Percentiles rank a stretch among this genome's conserved stretches.
phyloP scores from a whole-genome alignment of 2,797 vertebrate species.

The Xerus rutilus region DNA sequence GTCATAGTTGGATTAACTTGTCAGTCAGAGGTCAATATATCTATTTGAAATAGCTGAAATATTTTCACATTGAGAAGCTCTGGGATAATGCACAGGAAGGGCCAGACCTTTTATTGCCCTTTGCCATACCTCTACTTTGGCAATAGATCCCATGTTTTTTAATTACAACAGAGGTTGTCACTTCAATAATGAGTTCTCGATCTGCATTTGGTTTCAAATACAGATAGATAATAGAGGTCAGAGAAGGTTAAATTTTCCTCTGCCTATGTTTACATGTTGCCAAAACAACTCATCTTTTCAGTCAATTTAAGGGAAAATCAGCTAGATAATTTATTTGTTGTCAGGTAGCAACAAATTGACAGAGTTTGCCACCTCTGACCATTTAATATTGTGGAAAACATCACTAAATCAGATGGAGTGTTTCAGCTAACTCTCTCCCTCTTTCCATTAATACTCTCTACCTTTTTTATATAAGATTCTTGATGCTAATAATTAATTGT shows the following conservation, averaged over 20 bases:
- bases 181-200: constrained; percentile 64
- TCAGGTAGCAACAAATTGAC: constrained; percentile 52
- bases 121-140: constrained; percentile 43
- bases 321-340: constrained; percentile 66
- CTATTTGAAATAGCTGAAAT: constrained; percentile 9
- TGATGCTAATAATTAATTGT: neutral
- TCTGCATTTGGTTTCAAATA: constrained; percentile 72
- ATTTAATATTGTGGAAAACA: constrained; percentile 42
- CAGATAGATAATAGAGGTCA: constrained; percentile 75
- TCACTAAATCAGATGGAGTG: neutral
- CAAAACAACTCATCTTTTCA: constrained; percentile 68
- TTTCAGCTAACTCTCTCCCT: neutral
- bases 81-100: neutral
- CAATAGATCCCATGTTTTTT: constrained; percentile 69
- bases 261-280: constrained; percentile 64
- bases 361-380: constrained; percentile 41
- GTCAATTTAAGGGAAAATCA: constrained; percentile 38
- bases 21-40: constrained; percentile 56
- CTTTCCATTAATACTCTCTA: neutral
- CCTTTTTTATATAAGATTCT: neutral
- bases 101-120: neutral
- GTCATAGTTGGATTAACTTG: constrained; percentile 29
- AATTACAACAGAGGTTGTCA: constrained; percentile 73
- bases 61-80: constrained; percentile 19
- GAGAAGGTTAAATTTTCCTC: constrained; percentile 68